phyloP scores from a whole-genome alignment of 2,888 invertebrate species.

The Troides oblongomaculatus region DNA sequence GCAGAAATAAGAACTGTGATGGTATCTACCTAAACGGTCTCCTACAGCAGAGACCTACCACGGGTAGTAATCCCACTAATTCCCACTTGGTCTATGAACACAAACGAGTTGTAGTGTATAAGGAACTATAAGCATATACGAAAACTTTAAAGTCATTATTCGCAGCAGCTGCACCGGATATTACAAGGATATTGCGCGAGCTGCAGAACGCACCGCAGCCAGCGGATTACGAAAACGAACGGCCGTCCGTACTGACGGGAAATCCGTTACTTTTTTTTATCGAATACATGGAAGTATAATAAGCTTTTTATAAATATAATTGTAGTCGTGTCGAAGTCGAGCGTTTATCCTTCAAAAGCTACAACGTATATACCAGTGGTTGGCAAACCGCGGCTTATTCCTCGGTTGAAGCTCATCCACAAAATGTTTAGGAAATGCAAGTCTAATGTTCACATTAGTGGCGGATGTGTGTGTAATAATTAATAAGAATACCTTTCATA shows the following conservation, averaged over 20 bases:
- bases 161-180: slow-evolving; percentile 29
- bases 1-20: too few species aligned
- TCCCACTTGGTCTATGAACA: background rate
- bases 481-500: too few species aligned
- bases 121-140: slow-evolving; percentile 12
- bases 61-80: too few species aligned
- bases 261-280: slow-evolving; percentile 5
- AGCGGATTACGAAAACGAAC: slow-evolving; percentile 22
- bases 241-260: background rate
- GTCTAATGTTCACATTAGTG: too few species aligned
- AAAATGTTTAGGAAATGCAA: too few species aligned
- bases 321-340: background rate
- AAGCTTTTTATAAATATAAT: background rate
- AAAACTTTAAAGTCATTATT: slow-evolving; percentile 21
- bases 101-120: slow-evolving; percentile 4
- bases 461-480: too few species aligned
- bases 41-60: background rate
- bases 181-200: slow-evolving; percentile 17
- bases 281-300: background rate
- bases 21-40: too few species aligned
- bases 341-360: too few species aligned
- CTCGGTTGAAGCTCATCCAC: too few species aligned
- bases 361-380: too few species aligned
- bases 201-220: slow-evolving; percentile 17
- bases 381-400: too few species aligned